A percentile compares a stretch with the other conserved stretches of the same genome.
Conservation (phyloP, 2,113 vertebrate species). For the Hymenochirus boettgeri region DNA sequence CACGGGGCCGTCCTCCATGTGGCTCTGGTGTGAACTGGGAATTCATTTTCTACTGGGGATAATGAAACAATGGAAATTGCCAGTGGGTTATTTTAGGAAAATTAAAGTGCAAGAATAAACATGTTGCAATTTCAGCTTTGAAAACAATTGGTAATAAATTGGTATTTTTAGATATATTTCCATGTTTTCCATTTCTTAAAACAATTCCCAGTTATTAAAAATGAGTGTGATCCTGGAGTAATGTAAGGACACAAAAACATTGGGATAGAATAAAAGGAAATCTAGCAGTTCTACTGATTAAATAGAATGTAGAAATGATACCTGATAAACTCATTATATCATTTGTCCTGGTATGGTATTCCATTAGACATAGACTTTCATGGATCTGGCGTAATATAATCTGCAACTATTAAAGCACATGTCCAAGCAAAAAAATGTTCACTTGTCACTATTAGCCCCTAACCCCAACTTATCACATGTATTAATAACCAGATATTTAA, state of each 20-base stretch:
- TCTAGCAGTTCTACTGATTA: too few species aligned
- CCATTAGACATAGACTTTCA: too few species aligned
- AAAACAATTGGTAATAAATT: slow-evolving; percentile 17
- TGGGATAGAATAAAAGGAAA: neutral
- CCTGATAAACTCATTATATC: too few species aligned
- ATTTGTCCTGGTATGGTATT: too few species aligned
- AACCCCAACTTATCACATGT: too few species aligned
- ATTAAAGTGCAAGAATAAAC: neutral
- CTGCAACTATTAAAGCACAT: too few species aligned
- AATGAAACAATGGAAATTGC: slow-evolving; percentile 16
- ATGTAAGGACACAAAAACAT: neutral
- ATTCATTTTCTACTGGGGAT: slow-evolving; percentile 1
- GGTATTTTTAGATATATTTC: slow-evolving; percentile 10
- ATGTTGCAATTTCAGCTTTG: neutral
- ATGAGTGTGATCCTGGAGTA: neutral
- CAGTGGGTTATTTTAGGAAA: slow-evolving; percentile 7
- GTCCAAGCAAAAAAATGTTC: too few species aligned
- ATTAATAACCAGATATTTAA: too few species aligned
- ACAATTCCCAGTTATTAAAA: neutral
- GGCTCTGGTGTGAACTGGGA: neutral
- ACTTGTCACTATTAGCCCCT: too few species aligned
- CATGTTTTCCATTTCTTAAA: neutral
- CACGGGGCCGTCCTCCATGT: too few species aligned
- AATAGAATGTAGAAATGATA: too few species aligned
- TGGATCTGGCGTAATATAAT: too few species aligned